Evolutionary conservation across 2,888 invertebrate genomes (phyloP).

Genomic region (Halocaridina rubra): DNA sequence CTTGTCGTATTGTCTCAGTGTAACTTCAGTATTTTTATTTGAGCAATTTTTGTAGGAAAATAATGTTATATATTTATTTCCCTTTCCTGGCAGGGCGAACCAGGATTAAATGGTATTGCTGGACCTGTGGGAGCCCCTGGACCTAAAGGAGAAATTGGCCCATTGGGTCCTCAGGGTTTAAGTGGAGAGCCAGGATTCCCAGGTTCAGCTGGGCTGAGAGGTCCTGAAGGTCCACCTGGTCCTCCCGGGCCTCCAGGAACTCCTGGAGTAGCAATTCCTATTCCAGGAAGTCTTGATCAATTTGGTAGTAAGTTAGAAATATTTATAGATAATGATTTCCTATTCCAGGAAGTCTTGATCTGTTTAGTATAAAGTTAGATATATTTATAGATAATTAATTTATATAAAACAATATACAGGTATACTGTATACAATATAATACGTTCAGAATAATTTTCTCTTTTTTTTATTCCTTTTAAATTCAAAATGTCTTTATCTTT

Average conservation of each 20-base stretch:
- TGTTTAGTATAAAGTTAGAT: not conserved
- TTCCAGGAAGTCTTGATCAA: not conserved
- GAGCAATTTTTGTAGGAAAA: not conserved
- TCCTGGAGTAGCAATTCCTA: not conserved
- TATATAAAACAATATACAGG: too few relatives aligned
- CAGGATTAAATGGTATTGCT: conserved; percentile 28
- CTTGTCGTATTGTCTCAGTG: not conserved
- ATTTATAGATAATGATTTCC: too few relatives aligned
- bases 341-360: not conserved
- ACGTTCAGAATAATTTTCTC: not conserved
- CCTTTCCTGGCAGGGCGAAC: conserved; percentile 46
- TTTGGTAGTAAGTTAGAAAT: not conserved
- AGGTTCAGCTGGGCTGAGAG: not conserved
- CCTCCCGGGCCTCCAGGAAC: conserved; percentile 31
- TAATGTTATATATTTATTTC: too few relatives aligned
- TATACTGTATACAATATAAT: too few relatives aligned
- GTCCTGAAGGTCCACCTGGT: conserved; percentile 7
- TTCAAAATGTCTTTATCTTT: too few relatives aligned
- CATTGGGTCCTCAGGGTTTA: not conserved
- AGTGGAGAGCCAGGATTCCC: not conserved
- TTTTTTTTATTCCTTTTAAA: not conserved
- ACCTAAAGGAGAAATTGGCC: not conserved
- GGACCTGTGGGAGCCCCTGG: conserved; percentile 38
- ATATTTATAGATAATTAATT: too few relatives aligned
- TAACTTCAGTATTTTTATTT: not conserved